These are phyloP conservation scores for Ctenicera cuprea DNA, from an alignment of 2,888 invertebrate genomes.

Conservation along the genomic window DNA sequence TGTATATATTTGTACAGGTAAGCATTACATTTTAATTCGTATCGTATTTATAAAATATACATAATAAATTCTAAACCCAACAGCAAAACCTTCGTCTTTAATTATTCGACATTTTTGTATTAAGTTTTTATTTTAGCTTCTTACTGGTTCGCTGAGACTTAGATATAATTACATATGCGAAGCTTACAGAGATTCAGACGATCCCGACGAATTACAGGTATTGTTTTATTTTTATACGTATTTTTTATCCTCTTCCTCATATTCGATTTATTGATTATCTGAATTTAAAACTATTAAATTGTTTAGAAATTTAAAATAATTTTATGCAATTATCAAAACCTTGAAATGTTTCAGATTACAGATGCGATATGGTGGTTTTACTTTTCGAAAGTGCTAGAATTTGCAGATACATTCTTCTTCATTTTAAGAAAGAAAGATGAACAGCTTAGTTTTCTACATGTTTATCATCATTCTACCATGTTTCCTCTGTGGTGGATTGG, in stretches of 20 bases:
- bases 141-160: slow-evolving; percentile 83
- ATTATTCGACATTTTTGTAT: no score
- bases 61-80: no score
- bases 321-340: no score
- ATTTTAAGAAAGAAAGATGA: slow-evolving; percentile 93
- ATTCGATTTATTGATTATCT: no score
- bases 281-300: no score
- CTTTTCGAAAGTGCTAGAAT: slow-evolving; percentile 94
- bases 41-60: no score
- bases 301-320: background rate
- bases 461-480: slow-evolving; percentile 97
- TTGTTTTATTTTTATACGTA: slow-evolving; percentile 44
- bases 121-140: slow-evolving; percentile 55
- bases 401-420: slow-evolving; percentile 95
- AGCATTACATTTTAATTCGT: no score
- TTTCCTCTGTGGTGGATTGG: slow-evolving; percentile 97
- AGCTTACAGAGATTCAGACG: slow-evolving; percentile 85
- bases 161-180: slow-evolving; percentile 92
- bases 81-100: no score
- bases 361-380: slow-evolving; percentile 98
- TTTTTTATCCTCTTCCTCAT: no score
- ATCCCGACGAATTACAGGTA: slow-evolving; percentile 89
- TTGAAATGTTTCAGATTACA: slow-evolving; percentile 81
- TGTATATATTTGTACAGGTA: slow-evolving; percentile 87
- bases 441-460: slow-evolving; percentile 95